Conservation (phyloP, 2,113 vertebrate species). For the Hymenochirus boettgeri region DNA sequence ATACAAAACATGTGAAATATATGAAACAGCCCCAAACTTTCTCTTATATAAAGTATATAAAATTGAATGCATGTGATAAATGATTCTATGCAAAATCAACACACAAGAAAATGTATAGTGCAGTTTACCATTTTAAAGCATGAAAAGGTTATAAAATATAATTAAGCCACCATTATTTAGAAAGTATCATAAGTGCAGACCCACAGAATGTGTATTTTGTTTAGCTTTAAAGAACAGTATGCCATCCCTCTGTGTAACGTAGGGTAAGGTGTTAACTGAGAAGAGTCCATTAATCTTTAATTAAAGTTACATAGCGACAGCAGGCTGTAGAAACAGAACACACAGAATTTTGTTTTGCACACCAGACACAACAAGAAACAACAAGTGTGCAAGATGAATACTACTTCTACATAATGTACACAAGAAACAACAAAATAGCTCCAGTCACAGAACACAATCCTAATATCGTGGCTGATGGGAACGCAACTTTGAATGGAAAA, state of each 20-base stretch:
- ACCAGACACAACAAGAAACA: background rate
- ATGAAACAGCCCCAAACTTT: too few relatives aligned
- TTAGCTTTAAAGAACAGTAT: background rate
- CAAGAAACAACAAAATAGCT: slow-evolving; percentile 6
- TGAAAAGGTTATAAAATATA: too few relatives aligned
- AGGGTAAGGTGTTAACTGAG: slow-evolving; percentile 21
- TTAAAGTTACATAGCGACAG: slow-evolving; percentile 10
- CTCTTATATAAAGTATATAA: too few relatives aligned
- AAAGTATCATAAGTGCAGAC: too few relatives aligned
- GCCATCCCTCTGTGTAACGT: background rate
- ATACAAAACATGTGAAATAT: too few relatives aligned
- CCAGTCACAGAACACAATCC: background rate
- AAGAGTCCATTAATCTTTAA: slow-evolving; percentile 25
- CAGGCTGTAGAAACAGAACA: slow-evolving; percentile 10
- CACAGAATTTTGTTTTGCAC: background rate
- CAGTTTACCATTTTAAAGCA: too few relatives aligned
- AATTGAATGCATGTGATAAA: too few relatives aligned
- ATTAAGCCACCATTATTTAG: too few relatives aligned
- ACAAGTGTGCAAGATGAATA: background rate
- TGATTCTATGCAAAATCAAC: too few relatives aligned
- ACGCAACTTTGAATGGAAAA: background rate
- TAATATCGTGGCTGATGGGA: background rate
- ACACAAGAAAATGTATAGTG: too few relatives aligned
- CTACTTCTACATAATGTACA: background rate
- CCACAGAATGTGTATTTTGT: background rate